Conservation (phyloP, 2,888 invertebrate species). For the Drosophila macrospina region DNA sequence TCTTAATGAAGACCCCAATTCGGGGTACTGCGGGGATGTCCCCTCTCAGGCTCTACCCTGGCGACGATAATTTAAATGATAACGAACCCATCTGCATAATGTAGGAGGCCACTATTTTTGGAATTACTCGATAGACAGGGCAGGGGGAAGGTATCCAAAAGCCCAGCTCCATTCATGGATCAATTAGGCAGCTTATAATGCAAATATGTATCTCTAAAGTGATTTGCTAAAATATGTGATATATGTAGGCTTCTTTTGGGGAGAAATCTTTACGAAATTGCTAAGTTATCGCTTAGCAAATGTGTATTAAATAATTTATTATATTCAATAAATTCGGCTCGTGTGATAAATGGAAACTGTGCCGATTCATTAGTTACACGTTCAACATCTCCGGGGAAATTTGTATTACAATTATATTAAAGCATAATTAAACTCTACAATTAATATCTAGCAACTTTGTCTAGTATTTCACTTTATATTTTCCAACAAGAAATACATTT, state of each 20-base stretch:
- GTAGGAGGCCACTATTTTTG: conserved; percentile 38
- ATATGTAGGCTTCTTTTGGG: conserved; percentile 2
- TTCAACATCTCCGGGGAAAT: no score
- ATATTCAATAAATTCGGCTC: conserved; percentile 9
- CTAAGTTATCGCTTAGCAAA: conserved; percentile 3
- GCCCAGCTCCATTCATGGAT: conserved; percentile 42
- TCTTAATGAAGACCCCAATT: conserved; percentile 73
- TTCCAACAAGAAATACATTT: background rate
- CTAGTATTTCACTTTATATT: no score
- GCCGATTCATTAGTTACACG: conserved; percentile 3
- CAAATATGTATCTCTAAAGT: conserved; percentile 14
- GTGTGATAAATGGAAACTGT: conserved; percentile 7
- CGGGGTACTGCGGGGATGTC: conserved; percentile 46
- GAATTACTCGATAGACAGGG: conserved; percentile 22
- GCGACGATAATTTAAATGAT: conserved; percentile 66
- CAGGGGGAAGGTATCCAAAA: conserved; percentile 5
- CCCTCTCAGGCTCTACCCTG: background rate
- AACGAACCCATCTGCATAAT: conserved; percentile 72
- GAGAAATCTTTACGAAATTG: conserved; percentile 12
- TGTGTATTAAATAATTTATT: background rate
- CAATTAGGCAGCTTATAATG: conserved; percentile 42
- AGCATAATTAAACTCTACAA: no score
- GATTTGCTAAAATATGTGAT: conserved; percentile 8
- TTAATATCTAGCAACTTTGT: no score
- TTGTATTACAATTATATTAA: no score